Evolutionary conservation across 2,888 invertebrate species (phyloP), one percentile per base, ranked within the genome.

Genomic region (Aleiodes alternator): DNA sequence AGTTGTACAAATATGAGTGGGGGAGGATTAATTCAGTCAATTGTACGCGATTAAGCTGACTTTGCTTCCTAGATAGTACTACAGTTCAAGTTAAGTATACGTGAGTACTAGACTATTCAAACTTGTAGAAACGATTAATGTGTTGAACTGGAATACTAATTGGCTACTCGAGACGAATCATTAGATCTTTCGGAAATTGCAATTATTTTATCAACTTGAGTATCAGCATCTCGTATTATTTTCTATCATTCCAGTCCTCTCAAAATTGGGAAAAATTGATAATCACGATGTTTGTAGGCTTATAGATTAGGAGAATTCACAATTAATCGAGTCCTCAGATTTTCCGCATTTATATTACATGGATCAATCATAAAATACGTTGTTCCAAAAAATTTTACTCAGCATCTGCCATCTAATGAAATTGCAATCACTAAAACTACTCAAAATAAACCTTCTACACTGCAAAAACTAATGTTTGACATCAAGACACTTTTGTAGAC

Each of bases 151-250:
- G 14, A 23, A 59, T 69, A 59, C 76, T 82, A 82, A 81, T 82
- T 81, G 78, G 77, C 74, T 77, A 79, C 74, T 81, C 76, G 73
- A 74, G 74, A 80, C 76, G 78, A 80, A 73, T 78, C 64, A 81
- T 83, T 83, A 82, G 79, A 80, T 80, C 76, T 53, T 68, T 12
- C 2, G 23, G 11, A 68, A 68, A 51, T 51, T 51, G 29, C 12
- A 8, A 68, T 68, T 29, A 68, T 68, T 68, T 68, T 51, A 51
- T 68, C 8, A 0, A 51, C 7, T 12, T 23, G 12, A 66, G 23
- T 12, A n/a, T 31, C 34, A n/a, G 14, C 69, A 75, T 55, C 56
- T 55, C 12, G 48, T 34, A 31, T 34, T 11, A 38, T 29, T 12
- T 2, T 53, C 12, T 23, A 23, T 23, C 1, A 23, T 23, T 23